phyloP scores from a whole-genome alignment of 2,888 invertebrate genomes.

The Eubasilissa splendida region DNA sequence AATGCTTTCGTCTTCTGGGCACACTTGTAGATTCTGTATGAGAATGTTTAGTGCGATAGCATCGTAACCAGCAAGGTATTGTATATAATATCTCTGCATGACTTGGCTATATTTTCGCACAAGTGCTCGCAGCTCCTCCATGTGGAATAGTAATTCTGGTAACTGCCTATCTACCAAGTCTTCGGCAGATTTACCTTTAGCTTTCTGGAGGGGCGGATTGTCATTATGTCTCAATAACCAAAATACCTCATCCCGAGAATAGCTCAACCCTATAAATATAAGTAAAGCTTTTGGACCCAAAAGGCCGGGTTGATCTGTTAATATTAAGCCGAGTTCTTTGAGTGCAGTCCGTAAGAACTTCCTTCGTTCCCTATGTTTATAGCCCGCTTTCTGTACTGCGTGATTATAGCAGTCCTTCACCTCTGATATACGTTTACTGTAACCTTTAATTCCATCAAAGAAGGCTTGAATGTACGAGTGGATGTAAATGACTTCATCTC shows the following conservation, averaged over 20 bases:
- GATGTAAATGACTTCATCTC: constrained; percentile 97
- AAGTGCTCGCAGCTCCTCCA: constrained; percentile 96
- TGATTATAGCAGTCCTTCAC: constrained; percentile 95
- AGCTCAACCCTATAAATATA: constrained; percentile 96
- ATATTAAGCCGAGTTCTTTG: constrained; percentile 93
- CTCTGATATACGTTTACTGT: constrained; percentile 92
- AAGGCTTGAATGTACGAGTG: constrained; percentile 94
- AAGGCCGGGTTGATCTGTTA: constrained; percentile 98
- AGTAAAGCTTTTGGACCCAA: constrained; percentile 97
- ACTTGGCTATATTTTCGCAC: constrained; percentile 97
- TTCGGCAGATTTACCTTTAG: constrained; percentile 90
- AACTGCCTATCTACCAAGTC: constrained; percentile 96
- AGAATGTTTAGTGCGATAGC: constrained; percentile 91
- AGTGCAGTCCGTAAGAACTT: constrained; percentile 96
- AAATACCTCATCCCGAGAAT: constrained; percentile 96
- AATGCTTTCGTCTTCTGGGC: constrained; percentile 95
- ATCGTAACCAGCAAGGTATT: constrained; percentile 97
- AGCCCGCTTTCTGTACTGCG: constrained; percentile 92
- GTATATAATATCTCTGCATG: constrained; percentile 97
- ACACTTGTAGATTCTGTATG: constrained; percentile 86
- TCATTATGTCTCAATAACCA: constrained; percentile 98
- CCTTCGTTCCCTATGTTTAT: constrained; percentile 93
- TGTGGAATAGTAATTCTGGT: constrained; percentile 97
- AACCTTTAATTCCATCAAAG: constrained; percentile 96
- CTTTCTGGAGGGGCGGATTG: constrained; percentile 91